Evolutionary conservation across 2,888 invertebrate genomes (phyloP), one percentile per base, ranked within the genome.

Genomic region (Diachrysia chrysitis): DNA sequence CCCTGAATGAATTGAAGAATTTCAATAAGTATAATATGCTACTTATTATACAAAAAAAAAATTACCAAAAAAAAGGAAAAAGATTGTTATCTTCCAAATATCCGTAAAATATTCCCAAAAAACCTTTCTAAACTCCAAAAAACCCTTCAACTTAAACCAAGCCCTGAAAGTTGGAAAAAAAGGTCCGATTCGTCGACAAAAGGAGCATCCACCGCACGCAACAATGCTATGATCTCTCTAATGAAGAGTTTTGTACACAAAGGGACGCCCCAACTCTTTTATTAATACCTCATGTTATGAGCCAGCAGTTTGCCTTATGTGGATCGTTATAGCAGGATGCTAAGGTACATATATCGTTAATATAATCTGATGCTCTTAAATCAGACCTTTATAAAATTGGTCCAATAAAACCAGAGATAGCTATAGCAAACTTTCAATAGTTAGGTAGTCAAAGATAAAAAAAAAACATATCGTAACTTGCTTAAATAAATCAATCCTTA

Each of bases 231-330:
- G 93, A 93, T 94, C 92, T 88, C 85, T 92, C 92, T 94, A 94
- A 94, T 94, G 94, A 94, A 94, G 93, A 94, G 93, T 93, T 94
- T 90, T 90, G 91, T 89, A 92, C 91, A 94, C 94, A 94, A 92
- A 93, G 92, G 92, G 91, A 84, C 85, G 86, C 85, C 78, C 88
- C 88, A 87, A 86, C 90, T 91, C 90, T 89, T 89, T 91, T 93
- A 93, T 92, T 94, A 93, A 93, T 92, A 89, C 87, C 87, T 83
- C 83, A 82, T 86, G 85, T 89, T 88, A 89, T 86, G 82, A 84
- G 79, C 78, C 73, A 25, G 61, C 78, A 64, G 70, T 71, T 73
- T 58, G 77, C 73, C 73, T 68, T 59, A 73, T 73, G 64, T 62
- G 72, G 63, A 57, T 62, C 78, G 48, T 73, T 63, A 75, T 73